phyloP scores from a whole-genome alignment of 1,140 invertebrate genomes.

The Heterodera carotae region DNA sequence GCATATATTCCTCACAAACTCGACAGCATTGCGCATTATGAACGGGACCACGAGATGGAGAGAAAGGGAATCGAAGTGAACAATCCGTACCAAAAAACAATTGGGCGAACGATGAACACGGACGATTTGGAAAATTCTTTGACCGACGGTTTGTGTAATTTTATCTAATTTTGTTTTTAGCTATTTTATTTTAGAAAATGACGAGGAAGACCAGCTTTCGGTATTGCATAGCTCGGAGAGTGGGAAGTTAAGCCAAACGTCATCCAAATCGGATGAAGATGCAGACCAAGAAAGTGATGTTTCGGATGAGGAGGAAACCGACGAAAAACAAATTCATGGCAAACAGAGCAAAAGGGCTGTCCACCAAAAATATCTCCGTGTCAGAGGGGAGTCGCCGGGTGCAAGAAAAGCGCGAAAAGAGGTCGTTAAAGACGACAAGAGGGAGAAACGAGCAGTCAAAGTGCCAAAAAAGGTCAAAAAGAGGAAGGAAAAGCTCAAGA shows the following conservation, averaged over 20 bases:
- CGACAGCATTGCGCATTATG: conserved; percentile 85
- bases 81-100: conserved; percentile 67
- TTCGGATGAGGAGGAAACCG: conserved; percentile 31
- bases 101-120: conserved; percentile 59
- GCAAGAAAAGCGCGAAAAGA: conserved; percentile 75
- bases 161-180: not conserved
- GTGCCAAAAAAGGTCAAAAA: conserved; percentile 95
- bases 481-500: conserved; percentile 59
- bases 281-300: conserved; percentile 31
- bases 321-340: not conserved
- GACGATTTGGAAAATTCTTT: not conserved
- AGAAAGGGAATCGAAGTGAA: conserved; percentile 74
- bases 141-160: not conserved
- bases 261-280: conserved; percentile 58
- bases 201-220: too few species aligned
- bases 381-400: conserved; percentile 79
- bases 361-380: conserved; percentile 49
- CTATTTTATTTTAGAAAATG: conserved; percentile 9
- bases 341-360: conserved; percentile 29
- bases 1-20: conserved; percentile 90
- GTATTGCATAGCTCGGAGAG: not conserved
- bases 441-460: conserved; percentile 81
- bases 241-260: not conserved
- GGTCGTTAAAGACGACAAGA: conserved; percentile 73
- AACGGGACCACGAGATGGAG: conserved; percentile 80